Percentiles rank a stretch among this genome's conserved stretches.
Evolutionary conservation across 2,113 vertebrate species (phyloP).

Genomic region (Dissostichus mawsoni): DNA sequence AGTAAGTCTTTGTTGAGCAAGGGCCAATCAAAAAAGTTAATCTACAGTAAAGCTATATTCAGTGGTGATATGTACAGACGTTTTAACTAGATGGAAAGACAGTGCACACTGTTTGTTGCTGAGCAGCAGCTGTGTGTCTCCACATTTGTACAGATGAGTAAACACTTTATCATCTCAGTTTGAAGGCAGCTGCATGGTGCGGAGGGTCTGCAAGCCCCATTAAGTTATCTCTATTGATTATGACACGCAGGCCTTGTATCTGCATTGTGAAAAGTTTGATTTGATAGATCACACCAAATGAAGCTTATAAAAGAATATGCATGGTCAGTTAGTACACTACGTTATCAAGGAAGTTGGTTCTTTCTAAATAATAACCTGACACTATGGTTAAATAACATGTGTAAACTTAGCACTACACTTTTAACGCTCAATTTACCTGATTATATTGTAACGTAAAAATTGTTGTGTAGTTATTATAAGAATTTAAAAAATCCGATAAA

Average conservation of each 20-base stretch:
- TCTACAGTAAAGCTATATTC: not conserved
- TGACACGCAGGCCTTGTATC: conserved; percentile 11
- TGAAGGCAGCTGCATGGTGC: conserved; percentile 26
- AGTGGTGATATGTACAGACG: not conserved
- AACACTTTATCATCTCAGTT: conserved; percentile 45
- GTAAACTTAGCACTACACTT: not conserved
- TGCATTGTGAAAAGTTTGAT: not conserved
- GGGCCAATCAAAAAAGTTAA: not conserved
- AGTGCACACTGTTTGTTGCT: not conserved
- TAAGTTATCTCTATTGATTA: conserved; percentile 18
- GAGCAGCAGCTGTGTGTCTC: conserved; percentile 37
- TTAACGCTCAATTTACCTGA: not conserved
- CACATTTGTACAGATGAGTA: conserved; percentile 48
- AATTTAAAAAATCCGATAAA: not conserved
- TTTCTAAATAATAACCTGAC: conserved; percentile 7
- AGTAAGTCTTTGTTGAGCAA: conserved; percentile 28
- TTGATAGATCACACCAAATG: not conserved
- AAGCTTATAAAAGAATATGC: not conserved
- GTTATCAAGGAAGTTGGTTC: not conserved
- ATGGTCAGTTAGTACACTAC: conserved; percentile 3
- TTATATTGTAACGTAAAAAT: not conserved
- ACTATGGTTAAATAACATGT: not conserved
- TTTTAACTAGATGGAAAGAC: not conserved
- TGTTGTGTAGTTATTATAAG: not conserved
- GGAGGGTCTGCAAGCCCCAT: not conserved